These are phyloP conservation scores for Myotis myotis DNA, from an alignment of 2,797 vertebrate genomes.

Conservation along the genomic window DNA sequence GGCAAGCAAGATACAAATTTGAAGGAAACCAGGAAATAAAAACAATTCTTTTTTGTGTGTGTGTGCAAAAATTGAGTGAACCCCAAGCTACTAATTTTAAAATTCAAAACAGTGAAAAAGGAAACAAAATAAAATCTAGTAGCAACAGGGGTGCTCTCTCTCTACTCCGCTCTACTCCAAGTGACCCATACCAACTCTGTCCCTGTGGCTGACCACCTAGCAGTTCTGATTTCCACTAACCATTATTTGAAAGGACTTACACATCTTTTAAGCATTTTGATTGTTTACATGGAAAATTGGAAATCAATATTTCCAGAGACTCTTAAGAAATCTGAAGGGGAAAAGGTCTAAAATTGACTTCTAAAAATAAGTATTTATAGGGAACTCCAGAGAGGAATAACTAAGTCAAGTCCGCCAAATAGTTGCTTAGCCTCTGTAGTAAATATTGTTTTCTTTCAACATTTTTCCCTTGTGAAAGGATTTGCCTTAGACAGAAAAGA, in stretches of 20 bases:
- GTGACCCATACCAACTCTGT: background rate
- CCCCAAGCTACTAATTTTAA: conserved; percentile 16
- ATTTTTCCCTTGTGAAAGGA: background rate
- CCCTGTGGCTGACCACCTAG: background rate
- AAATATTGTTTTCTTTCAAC: conserved; percentile 11
- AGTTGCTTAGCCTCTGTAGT: background rate
- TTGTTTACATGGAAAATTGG: conserved; percentile 31
- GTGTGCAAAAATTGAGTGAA: conserved; percentile 1
- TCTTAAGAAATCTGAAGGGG: conserved; percentile 10
- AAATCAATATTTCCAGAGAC: background rate
- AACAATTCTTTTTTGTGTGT: background rate
- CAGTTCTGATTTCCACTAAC: background rate
- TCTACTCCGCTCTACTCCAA: background rate
- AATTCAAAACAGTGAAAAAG: conserved; percentile 25
- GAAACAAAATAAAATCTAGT: conserved; percentile 10
- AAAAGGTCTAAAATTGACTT: conserved; percentile 7
- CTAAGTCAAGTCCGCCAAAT: background rate
- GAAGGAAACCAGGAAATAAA: conserved; percentile 27
- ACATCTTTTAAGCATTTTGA: conserved; percentile 44
- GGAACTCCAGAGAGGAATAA: background rate
- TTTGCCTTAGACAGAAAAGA: background rate
- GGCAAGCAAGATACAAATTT: conserved; percentile 6
- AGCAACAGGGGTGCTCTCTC: background rate
- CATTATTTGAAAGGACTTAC: background rate
- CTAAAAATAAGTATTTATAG: conserved; percentile 11